Base-by-base conservation (phyloP, 2,888 invertebrate species). In the Corbicula japonica region DNA sequence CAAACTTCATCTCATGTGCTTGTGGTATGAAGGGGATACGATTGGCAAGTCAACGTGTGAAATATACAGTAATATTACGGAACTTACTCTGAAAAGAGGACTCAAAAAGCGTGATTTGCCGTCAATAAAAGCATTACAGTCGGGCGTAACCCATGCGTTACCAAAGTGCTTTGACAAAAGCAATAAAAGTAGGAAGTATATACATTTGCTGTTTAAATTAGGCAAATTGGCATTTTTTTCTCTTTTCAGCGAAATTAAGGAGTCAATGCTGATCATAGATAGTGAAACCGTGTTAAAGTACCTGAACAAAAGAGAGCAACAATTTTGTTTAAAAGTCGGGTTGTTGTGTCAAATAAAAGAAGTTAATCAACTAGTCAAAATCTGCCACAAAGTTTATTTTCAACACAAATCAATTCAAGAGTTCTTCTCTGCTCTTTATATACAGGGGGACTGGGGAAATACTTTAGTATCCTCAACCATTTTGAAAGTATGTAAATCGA, bases 351-450 rank as follows among this genome's bases (percentile, higher is more conserved):
- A 60, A 23, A 38, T 35, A n/a, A 60, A n/a, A 60, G 23, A 60
- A 10, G 18, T 15, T n/a, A 5, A 38, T 35, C 5, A 2, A 4
- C 23, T 60, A 6, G 15, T 38, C 18, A 38, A 23, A 5, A 60
- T 26, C 15, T 10, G 4, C 6, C 23, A 26, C 38, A 38, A 60
- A 30, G 8, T 60, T 60, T 34, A 34, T 3, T 60, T 60, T 60
- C 23, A 15, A 23, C 60, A 60, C 21, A 60, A 60, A 23, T 21
- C 60, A 15, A 23, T 60, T 35, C 60, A 60, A 26, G 60, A 60
- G 23, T 60, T 35, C 38, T 60, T 60, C 21, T 26, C 60, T 60
- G 60, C 60, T 18, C 23, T 60, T 18, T 35, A 60, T 60, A 60
- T 60, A 10, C 34, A 60, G 15, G 18, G 35, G 8, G 10, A 23